These are phyloP conservation scores for Oreochromis aureus DNA, from an alignment of 2,113 vertebrate genomes.

Conservation along the genomic window DNA sequence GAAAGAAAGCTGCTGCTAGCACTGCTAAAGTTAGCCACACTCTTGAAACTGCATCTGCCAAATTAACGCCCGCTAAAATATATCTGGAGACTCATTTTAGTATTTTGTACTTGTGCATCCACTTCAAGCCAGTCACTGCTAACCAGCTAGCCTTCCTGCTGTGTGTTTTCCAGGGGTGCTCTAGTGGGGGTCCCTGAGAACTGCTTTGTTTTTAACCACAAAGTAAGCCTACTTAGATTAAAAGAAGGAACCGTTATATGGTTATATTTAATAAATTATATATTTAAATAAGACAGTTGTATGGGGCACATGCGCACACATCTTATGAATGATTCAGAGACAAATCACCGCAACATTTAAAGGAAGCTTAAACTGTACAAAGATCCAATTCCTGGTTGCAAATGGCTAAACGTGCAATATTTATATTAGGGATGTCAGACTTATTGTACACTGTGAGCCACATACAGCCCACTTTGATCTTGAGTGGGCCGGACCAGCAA, in stretches of 20 bases:
- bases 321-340: not conserved
- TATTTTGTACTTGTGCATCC: not conserved
- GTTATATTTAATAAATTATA: not conserved
- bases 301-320: not conserved
- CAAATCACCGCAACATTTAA: not conserved
- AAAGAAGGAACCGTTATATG: not conserved
- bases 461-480: not conserved
- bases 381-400: not conserved
- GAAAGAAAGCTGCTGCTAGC: not conserved
- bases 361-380: not conserved
- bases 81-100: not conserved
- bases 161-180: not conserved
- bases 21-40: not conserved
- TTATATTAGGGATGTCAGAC: not conserved
- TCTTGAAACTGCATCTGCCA: not conserved
- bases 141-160: not conserved
- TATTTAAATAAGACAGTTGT: not conserved
- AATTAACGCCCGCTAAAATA: not conserved
- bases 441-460: not conserved
- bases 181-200: not conserved
- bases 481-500: fast-evolving
- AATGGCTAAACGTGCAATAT: not conserved
- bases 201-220: not conserved
- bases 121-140: not conserved
- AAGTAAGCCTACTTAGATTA: not conserved